Evolutionary conservation across 2,113 vertebrate genomes (phyloP).

Genomic region (Cebus imitator): DNA sequence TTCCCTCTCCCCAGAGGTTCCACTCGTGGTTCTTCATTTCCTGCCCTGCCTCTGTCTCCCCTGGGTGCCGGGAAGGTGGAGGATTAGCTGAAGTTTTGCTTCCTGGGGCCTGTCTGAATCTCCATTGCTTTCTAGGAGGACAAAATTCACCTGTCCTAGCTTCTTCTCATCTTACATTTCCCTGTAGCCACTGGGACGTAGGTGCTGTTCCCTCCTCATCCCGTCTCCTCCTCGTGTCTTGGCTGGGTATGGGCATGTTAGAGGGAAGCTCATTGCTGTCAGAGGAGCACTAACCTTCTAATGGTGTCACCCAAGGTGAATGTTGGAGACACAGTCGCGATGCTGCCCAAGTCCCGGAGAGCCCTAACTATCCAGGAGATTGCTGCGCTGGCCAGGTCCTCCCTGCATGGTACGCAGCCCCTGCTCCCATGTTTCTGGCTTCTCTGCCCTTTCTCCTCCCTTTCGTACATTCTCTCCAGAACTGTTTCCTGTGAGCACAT

Average conservation of each 20-base stretch:
- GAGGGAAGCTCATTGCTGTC: not conserved
- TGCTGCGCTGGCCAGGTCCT: conserved; percentile 96
- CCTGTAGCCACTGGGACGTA: not conserved
- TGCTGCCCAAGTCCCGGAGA: conserved; percentile 98
- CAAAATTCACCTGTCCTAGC: not conserved
- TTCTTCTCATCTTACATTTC: not conserved
- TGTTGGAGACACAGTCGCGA: conserved; percentile 97
- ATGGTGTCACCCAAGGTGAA: conserved; percentile 89
- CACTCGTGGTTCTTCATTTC: not conserved
- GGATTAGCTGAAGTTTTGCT: not conserved
- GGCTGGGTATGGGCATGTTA: not conserved
- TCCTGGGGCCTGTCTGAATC: not conserved
- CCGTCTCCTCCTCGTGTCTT: not conserved
- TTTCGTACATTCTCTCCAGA: not conserved
- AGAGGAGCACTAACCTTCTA: conserved; percentile 28
- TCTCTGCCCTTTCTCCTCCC: not conserved
- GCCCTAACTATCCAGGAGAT: conserved; percentile 99
- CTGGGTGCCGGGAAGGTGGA: not conserved
- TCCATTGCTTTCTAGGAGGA: not conserved
- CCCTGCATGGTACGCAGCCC: conserved; percentile 90
- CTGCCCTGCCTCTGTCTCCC: not conserved
- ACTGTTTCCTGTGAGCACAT: not conserved
- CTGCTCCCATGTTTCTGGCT: not conserved
- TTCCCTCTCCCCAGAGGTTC: not conserved
- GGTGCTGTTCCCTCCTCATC: not conserved